Evolutionary conservation across 2,888 invertebrate species (phyloP).

Genomic region (Campoplex nolae): DNA sequence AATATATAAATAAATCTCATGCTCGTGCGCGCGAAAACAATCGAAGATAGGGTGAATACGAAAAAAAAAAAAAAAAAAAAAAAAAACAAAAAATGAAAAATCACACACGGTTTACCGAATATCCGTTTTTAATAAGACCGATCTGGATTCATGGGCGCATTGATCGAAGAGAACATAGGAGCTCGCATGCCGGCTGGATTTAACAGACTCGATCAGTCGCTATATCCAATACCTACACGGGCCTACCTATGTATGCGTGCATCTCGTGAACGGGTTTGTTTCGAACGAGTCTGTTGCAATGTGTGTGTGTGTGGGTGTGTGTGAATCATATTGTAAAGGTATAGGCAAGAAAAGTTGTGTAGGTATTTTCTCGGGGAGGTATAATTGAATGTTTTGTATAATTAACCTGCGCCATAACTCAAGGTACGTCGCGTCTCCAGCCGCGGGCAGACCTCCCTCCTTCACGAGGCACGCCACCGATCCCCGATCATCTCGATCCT

Average conservation of each 20-base stretch:
- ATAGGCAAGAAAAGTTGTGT: conserved; percentile 30
- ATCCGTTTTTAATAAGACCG: conserved; percentile 41
- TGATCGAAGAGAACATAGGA: conserved; percentile 41
- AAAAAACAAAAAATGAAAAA: background rate
- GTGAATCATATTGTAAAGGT: conserved; percentile 2
- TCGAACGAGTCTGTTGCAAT: conserved; percentile 45
- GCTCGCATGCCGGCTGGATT: conserved; percentile 22
- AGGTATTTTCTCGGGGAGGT: conserved; percentile 76
- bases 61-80: background rate
- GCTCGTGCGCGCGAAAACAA: background rate
- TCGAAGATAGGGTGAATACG: conserved; percentile 20
- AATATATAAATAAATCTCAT: background rate
- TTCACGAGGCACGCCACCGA: conserved; percentile 66
- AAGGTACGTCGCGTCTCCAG: conserved; percentile 84
- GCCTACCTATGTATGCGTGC: conserved; percentile 23
- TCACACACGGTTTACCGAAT: conserved; percentile 42
- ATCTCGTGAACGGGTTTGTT: conserved; percentile 64
- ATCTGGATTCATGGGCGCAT: conserved; percentile 36
- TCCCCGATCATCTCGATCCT: conserved; percentile 55
- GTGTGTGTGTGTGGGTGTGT: conserved; percentile 41
- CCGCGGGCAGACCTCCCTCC: conserved; percentile 81
- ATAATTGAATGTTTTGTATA: conserved; percentile 85
- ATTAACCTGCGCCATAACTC: conserved; percentile 85
- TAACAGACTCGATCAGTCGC: conserved; percentile 20
- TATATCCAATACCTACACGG: conserved; percentile 28